These are phyloP conservation scores for Episyrphus balteatus DNA, from an alignment of 1,140 invertebrate species.

Conservation along the genomic window DNA sequence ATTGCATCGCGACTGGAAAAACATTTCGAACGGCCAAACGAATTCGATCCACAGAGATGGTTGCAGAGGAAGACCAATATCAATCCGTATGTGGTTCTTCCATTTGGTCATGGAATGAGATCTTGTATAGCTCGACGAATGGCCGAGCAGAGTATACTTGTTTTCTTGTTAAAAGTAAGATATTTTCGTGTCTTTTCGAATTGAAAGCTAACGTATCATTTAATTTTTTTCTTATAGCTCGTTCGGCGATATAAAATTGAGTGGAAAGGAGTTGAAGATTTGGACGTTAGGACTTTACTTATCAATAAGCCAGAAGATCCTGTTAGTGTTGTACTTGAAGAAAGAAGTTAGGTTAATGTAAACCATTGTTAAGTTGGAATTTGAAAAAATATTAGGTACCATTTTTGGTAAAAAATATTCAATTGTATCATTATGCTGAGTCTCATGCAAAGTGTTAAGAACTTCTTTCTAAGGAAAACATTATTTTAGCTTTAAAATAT, in stretches of 20 bases:
- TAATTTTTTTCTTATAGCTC: conserved; percentile 46
- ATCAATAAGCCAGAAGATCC: conserved; percentile 72
- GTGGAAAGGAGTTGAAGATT: conserved; percentile 48
- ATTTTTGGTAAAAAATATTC: no score
- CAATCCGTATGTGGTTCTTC: conserved; percentile 69
- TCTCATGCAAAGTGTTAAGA: no score
- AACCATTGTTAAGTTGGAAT: no score
- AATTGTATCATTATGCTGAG: no score
- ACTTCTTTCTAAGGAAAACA: no score
- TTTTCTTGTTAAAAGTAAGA: conserved; percentile 64
- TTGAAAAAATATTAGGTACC: no score
- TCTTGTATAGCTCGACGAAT: conserved; percentile 78
- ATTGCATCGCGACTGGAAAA: conserved; percentile 55
- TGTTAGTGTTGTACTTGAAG: conserved; percentile 41
- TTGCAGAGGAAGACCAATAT: conserved; percentile 35
- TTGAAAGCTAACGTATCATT: conserved; percentile 7
- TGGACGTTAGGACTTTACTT: conserved; percentile 54
- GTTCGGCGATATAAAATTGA: conserved; percentile 51
- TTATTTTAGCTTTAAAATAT: no score
- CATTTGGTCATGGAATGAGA: conserved; percentile 81
- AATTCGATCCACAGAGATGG: conserved; percentile 71
- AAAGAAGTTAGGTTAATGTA: no score
- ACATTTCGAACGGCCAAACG: conserved; percentile 56
- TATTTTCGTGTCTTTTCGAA: not conserved
- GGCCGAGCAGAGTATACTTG: conserved; percentile 78